Evolutionary conservation across 2,797 vertebrate species (phyloP).

Genomic region (Chelmon rostratus): DNA sequence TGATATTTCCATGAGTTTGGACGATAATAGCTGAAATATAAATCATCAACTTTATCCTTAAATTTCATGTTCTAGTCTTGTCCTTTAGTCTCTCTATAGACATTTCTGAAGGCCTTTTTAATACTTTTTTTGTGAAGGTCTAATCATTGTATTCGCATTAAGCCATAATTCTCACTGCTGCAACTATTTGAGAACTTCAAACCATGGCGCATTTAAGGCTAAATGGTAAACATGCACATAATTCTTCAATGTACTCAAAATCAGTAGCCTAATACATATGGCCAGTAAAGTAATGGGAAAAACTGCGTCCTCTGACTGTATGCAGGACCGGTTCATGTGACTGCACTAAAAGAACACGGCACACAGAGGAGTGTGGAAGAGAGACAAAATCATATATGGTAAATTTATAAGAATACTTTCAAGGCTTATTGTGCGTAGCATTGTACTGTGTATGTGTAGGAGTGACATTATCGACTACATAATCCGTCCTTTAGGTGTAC

Average conservation of each 20-base stretch:
- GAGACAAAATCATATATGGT: constrained; percentile 39
- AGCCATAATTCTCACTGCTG: not conserved
- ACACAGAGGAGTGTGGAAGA: not conserved
- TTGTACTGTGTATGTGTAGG: constrained; percentile 60
- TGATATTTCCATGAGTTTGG: not conserved
- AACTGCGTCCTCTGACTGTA: not conserved
- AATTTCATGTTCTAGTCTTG: not conserved
- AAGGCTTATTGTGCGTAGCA: constrained; percentile 36
- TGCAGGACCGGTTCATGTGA: not conserved
- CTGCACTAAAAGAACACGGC: not conserved
- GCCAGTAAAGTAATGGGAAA: not conserved
- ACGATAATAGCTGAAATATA: not conserved
- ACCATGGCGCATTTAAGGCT: not conserved
- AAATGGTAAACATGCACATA: not conserved
- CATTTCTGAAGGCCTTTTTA: not conserved
- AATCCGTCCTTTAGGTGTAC: constrained; percentile 75
- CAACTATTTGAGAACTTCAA: constrained; percentile 3
- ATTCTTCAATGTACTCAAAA: not conserved
- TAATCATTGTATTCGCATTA: not conserved
- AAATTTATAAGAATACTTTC: constrained; percentile 40
- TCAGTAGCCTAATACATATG: not conserved
- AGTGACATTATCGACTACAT: constrained; percentile 75
- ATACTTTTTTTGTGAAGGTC: not conserved
- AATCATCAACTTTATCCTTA: not conserved
- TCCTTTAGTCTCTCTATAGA: not conserved